Evolutionary conservation across 92 coral and sea anemone species (phyloP).

Genomic region (Scolanthus callimorphus): DNA sequence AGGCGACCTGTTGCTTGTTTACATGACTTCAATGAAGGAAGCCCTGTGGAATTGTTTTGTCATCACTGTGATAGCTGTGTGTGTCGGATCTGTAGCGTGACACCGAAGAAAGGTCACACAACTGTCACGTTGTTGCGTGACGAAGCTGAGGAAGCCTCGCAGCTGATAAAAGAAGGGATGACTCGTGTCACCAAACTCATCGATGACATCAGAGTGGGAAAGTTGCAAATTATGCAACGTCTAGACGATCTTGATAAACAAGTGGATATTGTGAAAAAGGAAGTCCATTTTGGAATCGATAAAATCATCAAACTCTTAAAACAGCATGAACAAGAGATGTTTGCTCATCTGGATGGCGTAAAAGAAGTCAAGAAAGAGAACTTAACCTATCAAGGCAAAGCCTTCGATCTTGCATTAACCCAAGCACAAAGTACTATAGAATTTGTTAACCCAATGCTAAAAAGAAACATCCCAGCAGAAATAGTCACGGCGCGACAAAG

Average conservation of each 20-base stretch:
- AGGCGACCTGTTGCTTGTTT: constrained; percentile 49
- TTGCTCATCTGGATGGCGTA: constrained; percentile 50
- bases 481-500: constrained; percentile 40
- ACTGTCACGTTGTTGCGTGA: constrained; percentile 3
- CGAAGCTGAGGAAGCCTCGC: constrained; percentile 10
- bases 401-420: constrained; percentile 32
- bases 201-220: constrained; percentile 18
- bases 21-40: constrained; percentile 49
- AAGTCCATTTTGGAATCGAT: constrained; percentile 58
- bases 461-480: constrained; percentile 65
- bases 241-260: constrained; percentile 57
- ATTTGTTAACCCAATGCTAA: constrained; percentile 46
- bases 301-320: constrained; percentile 45
- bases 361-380: constrained; percentile 65
- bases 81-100: constrained; percentile 66
- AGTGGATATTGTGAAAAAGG: constrained; percentile 51
- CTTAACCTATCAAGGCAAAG: constrained; percentile 42
- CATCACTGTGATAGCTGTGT: constrained; percentile 62
- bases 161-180: constrained; percentile 3
- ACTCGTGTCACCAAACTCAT: constrained; percentile 10
- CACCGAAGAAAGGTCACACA: constrained; percentile 50
- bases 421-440: constrained; percentile 58
- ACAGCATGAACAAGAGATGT: constrained; percentile 71
- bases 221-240: constrained; percentile 39
- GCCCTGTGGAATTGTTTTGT: constrained; percentile 58